A percentile compares a stretch with the other conserved stretches of the same genome.
Conservation (phyloP, 2,888 invertebrate genomes). For the Sarcophaga variegata region DNA sequence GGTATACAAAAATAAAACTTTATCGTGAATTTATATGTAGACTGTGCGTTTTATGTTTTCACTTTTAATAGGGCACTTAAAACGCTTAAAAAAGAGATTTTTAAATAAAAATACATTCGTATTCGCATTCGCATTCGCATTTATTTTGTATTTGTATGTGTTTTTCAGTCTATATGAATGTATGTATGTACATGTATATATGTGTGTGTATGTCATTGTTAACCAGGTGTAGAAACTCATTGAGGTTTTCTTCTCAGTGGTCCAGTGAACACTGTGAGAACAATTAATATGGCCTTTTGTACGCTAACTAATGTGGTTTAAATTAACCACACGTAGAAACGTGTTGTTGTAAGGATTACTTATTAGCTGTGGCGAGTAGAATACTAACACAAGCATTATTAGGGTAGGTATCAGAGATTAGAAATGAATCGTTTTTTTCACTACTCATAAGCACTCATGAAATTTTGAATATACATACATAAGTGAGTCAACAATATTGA, state of each 20-base stretch:
- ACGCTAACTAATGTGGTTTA: neutral
- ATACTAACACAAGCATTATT: too few species aligned
- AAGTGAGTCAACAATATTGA: too few species aligned
- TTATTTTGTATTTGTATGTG: too few species aligned
- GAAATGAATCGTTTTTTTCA: too few species aligned
- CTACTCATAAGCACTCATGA: too few species aligned
- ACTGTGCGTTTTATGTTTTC: slow-evolving; percentile 64
- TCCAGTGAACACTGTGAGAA: neutral
- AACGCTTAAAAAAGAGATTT: slow-evolving; percentile 54
- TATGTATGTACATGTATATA: neutral
- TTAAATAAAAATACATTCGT: slow-evolving; percentile 22
- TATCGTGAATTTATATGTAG: slow-evolving; percentile 63
- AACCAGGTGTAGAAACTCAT: slow-evolving; percentile 37
- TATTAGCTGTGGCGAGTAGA: too few species aligned
- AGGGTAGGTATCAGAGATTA: too few species aligned
- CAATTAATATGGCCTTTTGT: neutral
- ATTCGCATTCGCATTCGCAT: neutral
- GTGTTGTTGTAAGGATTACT: too few species aligned
- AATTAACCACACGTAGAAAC: too few species aligned
- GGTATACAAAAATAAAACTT: slow-evolving; percentile 34
- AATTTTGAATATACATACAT: too few species aligned
- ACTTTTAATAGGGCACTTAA: slow-evolving; percentile 59
- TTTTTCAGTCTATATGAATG: too few species aligned
- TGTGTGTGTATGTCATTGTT: neutral
- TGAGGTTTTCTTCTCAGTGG: slow-evolving; percentile 34